Conservation (phyloP, 2,888 invertebrate genomes). For the Auanema freiburgensis region DNA sequence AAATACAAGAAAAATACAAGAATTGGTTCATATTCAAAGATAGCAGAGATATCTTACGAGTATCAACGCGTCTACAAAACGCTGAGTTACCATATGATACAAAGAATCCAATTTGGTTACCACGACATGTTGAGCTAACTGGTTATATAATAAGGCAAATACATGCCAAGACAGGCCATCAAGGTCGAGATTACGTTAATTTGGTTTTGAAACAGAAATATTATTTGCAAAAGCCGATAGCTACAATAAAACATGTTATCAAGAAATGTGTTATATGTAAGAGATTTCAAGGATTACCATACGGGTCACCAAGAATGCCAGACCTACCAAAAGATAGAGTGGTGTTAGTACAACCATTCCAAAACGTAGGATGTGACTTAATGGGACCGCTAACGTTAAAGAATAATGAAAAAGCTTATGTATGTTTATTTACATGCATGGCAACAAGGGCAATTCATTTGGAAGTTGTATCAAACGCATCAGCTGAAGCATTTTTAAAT, state of each 20-base stretch:
- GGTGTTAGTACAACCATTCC: not conserved
- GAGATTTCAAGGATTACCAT: slow-evolving; percentile 4
- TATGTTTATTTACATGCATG: slow-evolving; percentile 2
- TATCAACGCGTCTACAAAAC: no score
- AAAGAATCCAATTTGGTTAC: no score
- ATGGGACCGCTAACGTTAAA: not conserved
- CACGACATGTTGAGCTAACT: no score
- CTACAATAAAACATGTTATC: not conserved
- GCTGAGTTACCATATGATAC: no score
- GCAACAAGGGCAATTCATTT: slow-evolving; percentile 1
- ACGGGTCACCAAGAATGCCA: not conserved
- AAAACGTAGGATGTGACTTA: slow-evolving; percentile 1
- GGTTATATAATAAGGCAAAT: no score
- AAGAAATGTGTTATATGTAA: not conserved
- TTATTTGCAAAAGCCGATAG: not conserved
- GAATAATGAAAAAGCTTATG: no score
- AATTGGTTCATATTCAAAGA: no score
- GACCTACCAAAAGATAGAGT: slow-evolving; percentile 3
- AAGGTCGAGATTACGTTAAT: no score
- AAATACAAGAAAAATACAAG: no score
- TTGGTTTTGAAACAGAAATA: slow-evolving; percentile 1
- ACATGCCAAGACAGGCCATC: no score
- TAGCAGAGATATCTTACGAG: no score
- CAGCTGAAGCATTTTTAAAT: slow-evolving; percentile 1
- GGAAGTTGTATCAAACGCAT: not conserved